These are phyloP conservation scores for Chironomus tepperi DNA, from an alignment of 1,140 invertebrate genomes.

Conservation along the genomic window DNA sequence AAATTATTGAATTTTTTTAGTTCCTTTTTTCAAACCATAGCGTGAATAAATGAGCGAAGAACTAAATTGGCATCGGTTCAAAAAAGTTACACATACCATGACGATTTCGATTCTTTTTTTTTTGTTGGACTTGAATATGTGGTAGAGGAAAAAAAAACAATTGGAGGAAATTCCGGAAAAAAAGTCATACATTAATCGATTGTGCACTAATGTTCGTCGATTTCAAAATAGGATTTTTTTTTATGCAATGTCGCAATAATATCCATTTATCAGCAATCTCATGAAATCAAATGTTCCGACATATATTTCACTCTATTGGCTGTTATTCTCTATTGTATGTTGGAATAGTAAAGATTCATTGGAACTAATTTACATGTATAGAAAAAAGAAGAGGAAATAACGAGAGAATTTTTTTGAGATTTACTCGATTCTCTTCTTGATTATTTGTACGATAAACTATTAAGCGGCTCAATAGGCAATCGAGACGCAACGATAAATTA, in stretches of 20 bases:
- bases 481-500: too few species aligned
- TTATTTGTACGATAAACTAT: too few species aligned
- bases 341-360: too few species aligned
- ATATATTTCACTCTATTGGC: not conserved
- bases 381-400: too few species aligned
- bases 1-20: not conserved
- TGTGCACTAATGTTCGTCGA: not conserved
- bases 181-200: conserved; percentile 4
- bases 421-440: too few species aligned
- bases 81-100: not conserved
- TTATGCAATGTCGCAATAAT: not conserved
- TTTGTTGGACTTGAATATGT: too few species aligned
- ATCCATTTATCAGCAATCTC: not conserved
- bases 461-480: too few species aligned
- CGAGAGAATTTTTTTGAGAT: too few species aligned
- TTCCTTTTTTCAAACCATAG: not conserved
- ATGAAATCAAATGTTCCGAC: not conserved
- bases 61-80: not conserved
- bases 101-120: not conserved
- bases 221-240: not conserved
- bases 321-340: not conserved
- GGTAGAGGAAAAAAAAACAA: not conserved
- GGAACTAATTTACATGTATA: too few species aligned
- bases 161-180: not conserved
- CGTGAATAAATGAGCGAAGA: not conserved